These are phyloP conservation scores for Alca torda DNA, from an alignment of 2,797 vertebrate genomes.

Conservation along the genomic window DNA sequence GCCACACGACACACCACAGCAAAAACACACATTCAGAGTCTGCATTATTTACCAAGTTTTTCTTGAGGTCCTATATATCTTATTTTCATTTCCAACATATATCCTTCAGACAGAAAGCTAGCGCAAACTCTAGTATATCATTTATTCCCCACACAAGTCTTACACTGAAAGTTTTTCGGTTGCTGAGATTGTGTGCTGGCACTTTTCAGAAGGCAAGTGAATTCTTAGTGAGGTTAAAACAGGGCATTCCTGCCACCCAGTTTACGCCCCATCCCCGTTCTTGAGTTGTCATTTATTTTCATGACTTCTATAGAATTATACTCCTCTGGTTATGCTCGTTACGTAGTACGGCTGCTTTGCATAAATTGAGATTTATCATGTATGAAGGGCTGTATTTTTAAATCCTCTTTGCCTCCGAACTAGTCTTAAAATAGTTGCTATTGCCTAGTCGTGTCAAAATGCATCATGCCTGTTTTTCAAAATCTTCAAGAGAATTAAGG, in stretches of 20 bases:
- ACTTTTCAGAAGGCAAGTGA: background rate
- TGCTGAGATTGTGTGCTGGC: background rate
- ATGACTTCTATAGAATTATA: background rate
- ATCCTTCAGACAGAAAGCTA: background rate
- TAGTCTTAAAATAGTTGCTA: background rate
- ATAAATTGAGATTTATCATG: background rate
- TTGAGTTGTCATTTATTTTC: background rate
- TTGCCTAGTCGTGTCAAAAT: constrained; percentile 11
- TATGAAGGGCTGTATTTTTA: background rate
- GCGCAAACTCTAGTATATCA: background rate
- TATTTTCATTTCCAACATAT: background rate
- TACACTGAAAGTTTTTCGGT: background rate
- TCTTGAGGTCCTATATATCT: background rate
- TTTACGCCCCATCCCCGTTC: background rate
- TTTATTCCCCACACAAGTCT: background rate
- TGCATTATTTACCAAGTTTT: background rate
- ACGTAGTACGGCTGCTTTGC: background rate
- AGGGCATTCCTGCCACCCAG: background rate
- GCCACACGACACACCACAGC: background rate
- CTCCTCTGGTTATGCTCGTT: background rate
- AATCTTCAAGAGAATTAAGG: constrained; percentile 12
- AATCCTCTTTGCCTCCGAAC: constrained; percentile 27
- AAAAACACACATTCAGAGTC: background rate
- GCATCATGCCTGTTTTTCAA: background rate
- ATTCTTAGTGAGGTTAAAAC: background rate